Evolutionary conservation across 2,113 vertebrate genomes (phyloP), one percentile per base, ranked within the genome.

Genomic region (Phycodurus eques): DNA sequence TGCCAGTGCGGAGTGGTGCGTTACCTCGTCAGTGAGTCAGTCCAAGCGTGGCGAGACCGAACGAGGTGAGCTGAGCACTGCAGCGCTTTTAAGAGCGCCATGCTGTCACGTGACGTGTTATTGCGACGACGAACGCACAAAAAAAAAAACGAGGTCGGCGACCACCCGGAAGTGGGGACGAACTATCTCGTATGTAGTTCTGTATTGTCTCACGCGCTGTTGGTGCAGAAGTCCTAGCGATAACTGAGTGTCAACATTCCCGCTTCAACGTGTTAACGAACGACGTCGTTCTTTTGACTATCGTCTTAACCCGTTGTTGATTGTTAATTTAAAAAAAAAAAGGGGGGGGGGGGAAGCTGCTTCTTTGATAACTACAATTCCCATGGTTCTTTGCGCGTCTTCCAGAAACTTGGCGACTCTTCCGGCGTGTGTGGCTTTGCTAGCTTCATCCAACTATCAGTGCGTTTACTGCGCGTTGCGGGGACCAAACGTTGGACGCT

Each of bases 101-200:
- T 15, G 31, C 17, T 51, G 82, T 91, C 90, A 91, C 82, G 76
- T 90, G 90, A 89, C 79, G n/a, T 17, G 72, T 80, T 15, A 69
- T 77, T 77, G 74, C 1, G 62, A 77, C 66, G 67, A 85, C 35
- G 6, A 39, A 6, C 35, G 6, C 3, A 39, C 3, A 39, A 39
- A 39, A 39, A 39, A 39, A 39, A 39, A 39, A 39, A 39, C 2
- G 20, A 10, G 17, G 3, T 31, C 59, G 70, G 33, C 68, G 66
- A 64, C 2, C 42, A 46, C n/a, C n/a, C 13, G 70, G 22, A 71
- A n/a, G 54, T 44, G 27, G 19, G 33, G 20, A 49, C 4, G 0
- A 42, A 13, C 3, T 11, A 14, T 76, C 68, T 73, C 77, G 73
- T 67, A 0, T 1, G 0, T 2, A 59, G n/a, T 7, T 33, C 2